phyloP scores from a whole-genome alignment of 2,113 vertebrate genomes.

The Zosterops japonicus region DNA sequence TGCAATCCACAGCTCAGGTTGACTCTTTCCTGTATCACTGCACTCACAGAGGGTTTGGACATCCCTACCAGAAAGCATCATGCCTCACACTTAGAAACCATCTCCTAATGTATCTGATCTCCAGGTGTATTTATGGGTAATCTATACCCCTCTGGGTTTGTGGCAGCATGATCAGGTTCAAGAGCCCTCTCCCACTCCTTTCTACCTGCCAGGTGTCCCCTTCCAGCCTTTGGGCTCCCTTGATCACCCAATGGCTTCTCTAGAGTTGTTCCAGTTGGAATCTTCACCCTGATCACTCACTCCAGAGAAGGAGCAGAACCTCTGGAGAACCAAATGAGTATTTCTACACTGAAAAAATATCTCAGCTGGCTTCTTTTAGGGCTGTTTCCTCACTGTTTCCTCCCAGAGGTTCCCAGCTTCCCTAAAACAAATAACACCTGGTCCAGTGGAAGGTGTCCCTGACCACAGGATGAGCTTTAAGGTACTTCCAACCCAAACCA shows the following conservation, averaged over 20 bases:
- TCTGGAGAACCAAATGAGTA: not conserved
- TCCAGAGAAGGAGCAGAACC: not conserved
- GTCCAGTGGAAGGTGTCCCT: not conserved
- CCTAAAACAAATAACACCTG: not conserved
- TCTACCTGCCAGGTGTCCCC: not conserved
- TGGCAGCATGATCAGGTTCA: not conserved
- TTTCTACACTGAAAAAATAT: not conserved
- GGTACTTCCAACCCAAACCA: not conserved
- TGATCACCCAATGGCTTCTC: not conserved
- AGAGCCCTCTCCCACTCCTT: not conserved
- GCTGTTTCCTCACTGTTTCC: not conserved
- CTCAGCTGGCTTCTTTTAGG: not conserved
- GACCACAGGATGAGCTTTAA: not conserved
- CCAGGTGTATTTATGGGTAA: not conserved
- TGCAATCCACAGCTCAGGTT: not conserved
- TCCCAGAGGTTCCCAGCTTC: not conserved
- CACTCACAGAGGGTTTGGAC: not conserved
- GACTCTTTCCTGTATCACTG: not conserved
- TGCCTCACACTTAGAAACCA: not conserved
- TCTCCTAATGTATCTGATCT: not conserved
- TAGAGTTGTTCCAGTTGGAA: not conserved
- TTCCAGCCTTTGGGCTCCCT: not conserved
- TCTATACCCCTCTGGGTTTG: not conserved
- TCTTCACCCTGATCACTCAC: not conserved
- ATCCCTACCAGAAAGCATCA: not conserved